Conservation (phyloP, 2,113 vertebrate genomes). For the Myxocyprinus asiaticus region DNA sequence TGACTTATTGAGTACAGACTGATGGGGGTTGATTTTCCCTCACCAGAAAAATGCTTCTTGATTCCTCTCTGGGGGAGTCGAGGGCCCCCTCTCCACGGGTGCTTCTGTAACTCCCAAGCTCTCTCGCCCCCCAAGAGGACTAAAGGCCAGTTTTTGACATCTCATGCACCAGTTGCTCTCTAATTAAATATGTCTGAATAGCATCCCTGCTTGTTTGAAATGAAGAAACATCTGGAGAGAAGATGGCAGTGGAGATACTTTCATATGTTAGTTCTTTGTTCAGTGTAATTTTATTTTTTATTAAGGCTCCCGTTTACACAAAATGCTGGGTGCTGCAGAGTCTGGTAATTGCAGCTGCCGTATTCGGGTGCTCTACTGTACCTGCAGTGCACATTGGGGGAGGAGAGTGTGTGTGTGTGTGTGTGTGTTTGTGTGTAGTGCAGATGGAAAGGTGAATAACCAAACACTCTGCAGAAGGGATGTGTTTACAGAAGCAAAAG, state of each 20-base stretch:
- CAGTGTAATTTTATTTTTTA: slow-evolving; percentile 63
- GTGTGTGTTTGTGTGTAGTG: slow-evolving; percentile 1
- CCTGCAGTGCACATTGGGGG: slow-evolving; percentile 37
- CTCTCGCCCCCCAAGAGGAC: slow-evolving; percentile 31
- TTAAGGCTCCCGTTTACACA: slow-evolving; percentile 59
- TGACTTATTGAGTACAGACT: slow-evolving; percentile 49
- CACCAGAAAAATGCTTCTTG: slow-evolving; percentile 45
- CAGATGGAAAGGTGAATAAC: slow-evolving; percentile 36
- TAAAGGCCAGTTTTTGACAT: slow-evolving; percentile 63
- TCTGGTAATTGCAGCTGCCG: slow-evolving; percentile 59
- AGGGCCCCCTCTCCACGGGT: slow-evolving; percentile 36
- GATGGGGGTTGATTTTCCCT: slow-evolving; percentile 49
- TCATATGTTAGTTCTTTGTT: slow-evolving; percentile 52
- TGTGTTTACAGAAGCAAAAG: slow-evolving; percentile 23
- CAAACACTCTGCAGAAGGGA: slow-evolving; percentile 51
- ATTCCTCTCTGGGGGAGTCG: slow-evolving; percentile 47
- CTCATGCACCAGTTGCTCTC: slow-evolving; percentile 41
- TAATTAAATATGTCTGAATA: slow-evolving; percentile 48
- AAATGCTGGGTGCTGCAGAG: slow-evolving; percentile 36
- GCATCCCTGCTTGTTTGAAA: background rate
- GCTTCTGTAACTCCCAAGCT: slow-evolving; percentile 30
- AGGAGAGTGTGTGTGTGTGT: slow-evolving; percentile 16
- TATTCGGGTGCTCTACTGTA: slow-evolving; percentile 41
- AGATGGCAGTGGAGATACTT: background rate
- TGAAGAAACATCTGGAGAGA: background rate